Evolutionary conservation across 2,113 vertebrate species (phyloP).

Genomic region (human (Homo sapiens)): GRCh38 chrX:3818501-3819000

Average conservation of each 20-base stretch:
- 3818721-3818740: not conserved
- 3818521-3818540: not conserved
- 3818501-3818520: not conserved
- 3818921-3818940: too few species aligned
- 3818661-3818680: not conserved
- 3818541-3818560: not conserved
- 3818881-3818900: slow-evolving; percentile 22
- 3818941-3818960: too few species aligned
- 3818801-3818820: too few species aligned
- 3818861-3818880: too few species aligned
- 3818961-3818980: too few species aligned
- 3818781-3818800: not conserved
- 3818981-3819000: too few species aligned
- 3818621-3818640: not conserved
- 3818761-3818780: not conserved
- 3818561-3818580: not conserved
- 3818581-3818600: too few species aligned
- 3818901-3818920: too few species aligned
- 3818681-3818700: not conserved
- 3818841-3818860: not conserved
- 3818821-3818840: too few species aligned
- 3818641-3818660: not conserved
- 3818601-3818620: too few species aligned
- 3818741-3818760: not conserved
- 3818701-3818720: not conserved